Percentiles rank a stretch among this genome's conserved stretches.
phyloP scores from a whole-genome alignment of 2,113 vertebrate genomes.

The Aleadryas rufinucha region DNA sequence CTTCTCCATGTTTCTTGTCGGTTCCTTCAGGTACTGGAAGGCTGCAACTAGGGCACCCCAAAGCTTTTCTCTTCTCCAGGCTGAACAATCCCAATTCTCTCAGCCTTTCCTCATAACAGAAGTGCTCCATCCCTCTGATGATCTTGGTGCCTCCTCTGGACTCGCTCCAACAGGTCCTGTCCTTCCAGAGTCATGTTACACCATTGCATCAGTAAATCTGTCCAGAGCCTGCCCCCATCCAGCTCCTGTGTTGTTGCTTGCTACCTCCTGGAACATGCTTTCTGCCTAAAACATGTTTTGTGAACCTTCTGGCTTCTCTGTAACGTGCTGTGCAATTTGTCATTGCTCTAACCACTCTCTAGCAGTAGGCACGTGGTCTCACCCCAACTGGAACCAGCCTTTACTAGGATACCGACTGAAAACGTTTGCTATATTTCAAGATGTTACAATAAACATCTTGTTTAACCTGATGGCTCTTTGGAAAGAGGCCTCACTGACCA shows the following conservation, averaged over 20 bases:
- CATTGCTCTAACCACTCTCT: background rate
- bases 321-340: background rate
- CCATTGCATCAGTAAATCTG: background rate
- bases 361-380: background rate
- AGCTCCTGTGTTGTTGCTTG: background rate
- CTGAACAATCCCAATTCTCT: background rate
- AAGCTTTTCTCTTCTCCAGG: background rate
- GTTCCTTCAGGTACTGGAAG: background rate
- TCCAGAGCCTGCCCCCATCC: background rate
- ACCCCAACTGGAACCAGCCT: background rate
- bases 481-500: background rate
- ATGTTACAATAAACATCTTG: slow-evolving; percentile 28
- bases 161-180: background rate
- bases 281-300: background rate
- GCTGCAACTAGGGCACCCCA: background rate
- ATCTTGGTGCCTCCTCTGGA: background rate
- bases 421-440: slow-evolving; percentile 17
- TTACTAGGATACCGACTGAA: background rate
- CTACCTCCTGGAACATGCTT: background rate
- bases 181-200: background rate
- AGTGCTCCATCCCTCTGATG: background rate
- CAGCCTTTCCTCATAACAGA: background rate
- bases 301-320: background rate
- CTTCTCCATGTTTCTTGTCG: accelerated
- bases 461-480: background rate